Evolutionary conservation across 1,140 invertebrate species (phyloP).

Genomic region (Antheraea mylitta): DNA sequence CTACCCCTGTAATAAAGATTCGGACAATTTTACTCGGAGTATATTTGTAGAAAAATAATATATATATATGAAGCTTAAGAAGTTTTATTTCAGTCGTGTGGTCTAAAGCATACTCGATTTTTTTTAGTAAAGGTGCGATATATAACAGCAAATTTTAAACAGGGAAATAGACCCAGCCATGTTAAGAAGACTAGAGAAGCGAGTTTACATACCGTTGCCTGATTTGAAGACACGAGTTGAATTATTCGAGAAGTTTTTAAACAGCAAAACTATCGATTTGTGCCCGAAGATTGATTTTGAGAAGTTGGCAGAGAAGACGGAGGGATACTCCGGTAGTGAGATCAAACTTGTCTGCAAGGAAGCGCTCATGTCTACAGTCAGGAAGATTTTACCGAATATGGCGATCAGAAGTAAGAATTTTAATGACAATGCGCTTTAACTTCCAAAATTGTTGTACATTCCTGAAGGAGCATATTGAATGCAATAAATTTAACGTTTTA

Average conservation of each 20-base stretch:
- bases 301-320: conserved; percentile 81
- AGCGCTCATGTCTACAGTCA: conserved; percentile 82
- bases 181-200: conserved; percentile 92
- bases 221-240: conserved; percentile 80
- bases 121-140: too few relatives aligned
- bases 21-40: too few relatives aligned
- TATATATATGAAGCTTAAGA: too few relatives aligned
- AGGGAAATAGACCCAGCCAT: conserved; percentile 95
- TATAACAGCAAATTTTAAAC: conserved; percentile 17
- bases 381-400: conserved; percentile 57
- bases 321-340: conserved; percentile 93
- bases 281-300: conserved; percentile 68
- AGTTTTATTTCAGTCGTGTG: too few relatives aligned
- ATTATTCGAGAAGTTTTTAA: conserved; percentile 84
- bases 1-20: too few relatives aligned
- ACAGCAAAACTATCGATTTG: conserved; percentile 52
- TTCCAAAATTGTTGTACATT: background rate
- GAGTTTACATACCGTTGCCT: conserved; percentile 90
- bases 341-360: conserved; percentile 94
- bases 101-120: too few relatives aligned
- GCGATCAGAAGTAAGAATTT: conserved; percentile 35
- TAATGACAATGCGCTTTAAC: background rate
- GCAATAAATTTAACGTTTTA: too few relatives aligned
- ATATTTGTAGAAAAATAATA: too few relatives aligned
- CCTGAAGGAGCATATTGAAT: too few relatives aligned